These are phyloP conservation scores for Labeo calbasu DNA, from an alignment of 2,797 vertebrate genomes.

Conservation along the genomic window DNA sequence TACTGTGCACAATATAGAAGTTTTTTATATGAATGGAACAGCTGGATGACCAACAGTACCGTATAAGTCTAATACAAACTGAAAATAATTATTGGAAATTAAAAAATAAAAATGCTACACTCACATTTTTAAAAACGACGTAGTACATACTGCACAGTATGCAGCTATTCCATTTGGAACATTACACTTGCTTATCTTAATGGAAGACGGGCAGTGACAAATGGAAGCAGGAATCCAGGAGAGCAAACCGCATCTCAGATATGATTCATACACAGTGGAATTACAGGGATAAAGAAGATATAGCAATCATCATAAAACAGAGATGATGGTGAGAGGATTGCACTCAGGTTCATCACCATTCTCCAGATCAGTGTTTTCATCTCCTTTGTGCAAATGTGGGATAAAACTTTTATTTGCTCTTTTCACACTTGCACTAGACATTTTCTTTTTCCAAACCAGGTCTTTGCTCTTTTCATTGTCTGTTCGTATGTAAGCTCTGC, in stretches of 20 bases:
- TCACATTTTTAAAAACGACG: neutral
- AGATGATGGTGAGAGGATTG: conserved; percentile 1
- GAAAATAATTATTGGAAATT: neutral
- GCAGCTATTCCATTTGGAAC: neutral
- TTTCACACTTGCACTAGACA: neutral
- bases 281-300: conserved; percentile 4
- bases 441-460: neutral
- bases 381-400: conserved; percentile 16
- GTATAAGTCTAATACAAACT: neutral
- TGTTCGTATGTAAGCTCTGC: neutral
- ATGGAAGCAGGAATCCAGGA: conserved; percentile 17
- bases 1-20: too few relatives aligned
- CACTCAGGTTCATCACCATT: conserved; percentile 9
- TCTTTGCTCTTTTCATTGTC: neutral
- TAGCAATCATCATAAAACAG: conserved; percentile 5
- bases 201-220: conserved; percentile 24
- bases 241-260: conserved; percentile 8
- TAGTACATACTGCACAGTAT: neutral
- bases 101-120: neutral
- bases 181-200: conserved; percentile 11
- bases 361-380: conserved; percentile 13
- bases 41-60: neutral
- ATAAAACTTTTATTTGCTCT: neutral
- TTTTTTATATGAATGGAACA: neutral
- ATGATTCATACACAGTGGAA: conserved; percentile 23